A percentile compares a stretch with the other conserved stretches of the same genome.
Conservation (phyloP, 2,113 vertebrate genomes). For the Mus pahari region DNA sequence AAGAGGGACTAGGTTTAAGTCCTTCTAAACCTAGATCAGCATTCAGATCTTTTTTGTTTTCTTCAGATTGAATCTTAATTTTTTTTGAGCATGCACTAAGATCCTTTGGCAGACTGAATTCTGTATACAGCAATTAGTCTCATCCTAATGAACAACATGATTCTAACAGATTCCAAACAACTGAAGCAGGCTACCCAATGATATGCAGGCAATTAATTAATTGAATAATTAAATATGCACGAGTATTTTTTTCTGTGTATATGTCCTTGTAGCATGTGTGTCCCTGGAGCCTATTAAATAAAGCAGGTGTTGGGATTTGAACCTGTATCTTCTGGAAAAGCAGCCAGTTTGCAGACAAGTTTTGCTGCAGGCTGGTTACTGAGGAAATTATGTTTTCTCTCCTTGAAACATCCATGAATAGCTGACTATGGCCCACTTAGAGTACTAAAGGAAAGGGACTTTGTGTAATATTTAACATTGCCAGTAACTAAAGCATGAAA, state of each 20-base stretch:
- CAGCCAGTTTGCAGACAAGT: background rate
- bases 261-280: background rate
- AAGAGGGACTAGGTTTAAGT: background rate
- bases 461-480: background rate
- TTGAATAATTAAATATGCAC: background rate
- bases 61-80: background rate
- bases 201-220: background rate
- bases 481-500: background rate
- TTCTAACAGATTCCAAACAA: background rate
- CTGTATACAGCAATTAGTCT: background rate
- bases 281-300: background rate
- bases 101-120: slow-evolving; percentile 6
- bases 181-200: background rate
- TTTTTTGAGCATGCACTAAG: background rate
- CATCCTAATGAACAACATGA: background rate
- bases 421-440: background rate
- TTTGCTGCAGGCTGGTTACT: background rate
- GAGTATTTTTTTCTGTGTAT: background rate
- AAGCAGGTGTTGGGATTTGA: background rate
- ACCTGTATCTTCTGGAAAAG: background rate
- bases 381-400: background rate
- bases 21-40: background rate
- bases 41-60: background rate
- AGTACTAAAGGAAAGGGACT: background rate
- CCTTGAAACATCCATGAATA: background rate